phyloP scores from a whole-genome alignment of 2,797 vertebrate species.

The Adrianichthys oophorus region DNA sequence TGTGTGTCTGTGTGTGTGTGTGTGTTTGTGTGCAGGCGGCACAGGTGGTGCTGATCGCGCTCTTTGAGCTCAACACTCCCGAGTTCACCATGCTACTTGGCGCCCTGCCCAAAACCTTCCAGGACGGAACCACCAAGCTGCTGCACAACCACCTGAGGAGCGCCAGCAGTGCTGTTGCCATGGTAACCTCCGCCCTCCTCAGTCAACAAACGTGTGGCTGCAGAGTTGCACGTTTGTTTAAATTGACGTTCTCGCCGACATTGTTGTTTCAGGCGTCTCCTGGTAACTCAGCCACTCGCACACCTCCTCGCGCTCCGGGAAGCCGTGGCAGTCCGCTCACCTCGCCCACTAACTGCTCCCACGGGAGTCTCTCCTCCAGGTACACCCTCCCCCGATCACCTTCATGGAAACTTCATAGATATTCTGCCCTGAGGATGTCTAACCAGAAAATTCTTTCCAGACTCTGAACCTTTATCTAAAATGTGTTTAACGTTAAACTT shows the following conservation, averaged over 20 bases:
- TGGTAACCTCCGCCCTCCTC: slow-evolving; percentile 32
- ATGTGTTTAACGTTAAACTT: too few species aligned
- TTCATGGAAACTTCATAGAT: neutral
- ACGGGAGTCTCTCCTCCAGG: slow-evolving; percentile 92
- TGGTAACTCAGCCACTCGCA: slow-evolving; percentile 84
- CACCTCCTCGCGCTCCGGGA: slow-evolving; percentile 83
- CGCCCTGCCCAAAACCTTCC: slow-evolving; percentile 96
- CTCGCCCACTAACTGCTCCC: slow-evolving; percentile 92
- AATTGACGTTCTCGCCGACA: neutral
- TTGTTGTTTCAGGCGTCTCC: slow-evolving; percentile 81
- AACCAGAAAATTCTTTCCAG: too few species aligned
- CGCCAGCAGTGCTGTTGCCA: slow-evolving; percentile 76
- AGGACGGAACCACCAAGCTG: slow-evolving; percentile 96
- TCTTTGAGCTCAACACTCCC: slow-evolving; percentile 95
- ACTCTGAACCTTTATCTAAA: too few species aligned
- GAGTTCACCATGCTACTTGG: slow-evolving; percentile 98
- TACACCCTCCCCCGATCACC: slow-evolving; percentile 51
- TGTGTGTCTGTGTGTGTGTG: neutral
- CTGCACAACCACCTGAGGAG: slow-evolving; percentile 95
- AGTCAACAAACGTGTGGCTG: too few species aligned
- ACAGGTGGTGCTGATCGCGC: slow-evolving; percentile 91
- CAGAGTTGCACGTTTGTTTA: too few species aligned
- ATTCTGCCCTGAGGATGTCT: too few species aligned
- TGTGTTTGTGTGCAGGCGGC: slow-evolving; percentile 79
- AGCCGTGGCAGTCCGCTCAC: slow-evolving; percentile 92